phyloP scores from a whole-genome alignment of 1,140 invertebrate genomes.

The Bicyclus anynana region DNA sequence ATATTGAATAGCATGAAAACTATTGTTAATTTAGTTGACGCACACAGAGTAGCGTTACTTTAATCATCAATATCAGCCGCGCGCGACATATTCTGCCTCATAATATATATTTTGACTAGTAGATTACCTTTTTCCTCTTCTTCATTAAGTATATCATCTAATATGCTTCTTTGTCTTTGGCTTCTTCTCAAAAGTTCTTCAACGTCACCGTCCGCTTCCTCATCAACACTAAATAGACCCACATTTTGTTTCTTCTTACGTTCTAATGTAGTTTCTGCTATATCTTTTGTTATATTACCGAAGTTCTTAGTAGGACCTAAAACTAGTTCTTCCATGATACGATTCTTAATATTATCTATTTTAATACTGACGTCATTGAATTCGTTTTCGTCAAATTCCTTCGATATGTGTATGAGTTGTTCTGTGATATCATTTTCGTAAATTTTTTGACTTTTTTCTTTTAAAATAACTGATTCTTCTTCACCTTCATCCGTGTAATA shows the following conservation, averaged over 20 bases:
- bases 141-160: slow-evolving; percentile 83
- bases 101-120: slow-evolving; percentile 64
- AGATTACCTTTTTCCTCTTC: slow-evolving; percentile 78
- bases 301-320: slow-evolving; percentile 45
- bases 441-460: slow-evolving; percentile 63
- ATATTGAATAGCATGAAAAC: slow-evolving; percentile 39
- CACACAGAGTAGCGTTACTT: slow-evolving; percentile 63
- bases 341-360: slow-evolving; percentile 59
- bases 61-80: slow-evolving; percentile 49
- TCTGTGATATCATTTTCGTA: slow-evolving; percentile 78
- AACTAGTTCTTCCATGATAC: slow-evolving; percentile 63
- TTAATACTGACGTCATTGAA: slow-evolving; percentile 49
- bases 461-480: slow-evolving; percentile 61
- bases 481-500: slow-evolving; percentile 61
- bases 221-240: slow-evolving; percentile 65
- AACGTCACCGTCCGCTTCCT: slow-evolving; percentile 78
- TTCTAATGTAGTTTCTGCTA: slow-evolving; percentile 58
- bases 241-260: slow-evolving; percentile 47
- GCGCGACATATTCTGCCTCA: slow-evolving; percentile 44
- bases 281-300: slow-evolving; percentile 58
- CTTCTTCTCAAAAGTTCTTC: slow-evolving; percentile 81
- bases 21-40: slow-evolving; percentile 40
- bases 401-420: slow-evolving; percentile 69
- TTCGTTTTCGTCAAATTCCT: slow-evolving; percentile 62
- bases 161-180: slow-evolving; percentile 82